A percentile compares a stretch with the other conserved stretches of the same genome.
These are phyloP conservation scores for Camarhynchus parvulus DNA, from an alignment of 2,113 vertebrate species.

Conservation along the genomic window DNA sequence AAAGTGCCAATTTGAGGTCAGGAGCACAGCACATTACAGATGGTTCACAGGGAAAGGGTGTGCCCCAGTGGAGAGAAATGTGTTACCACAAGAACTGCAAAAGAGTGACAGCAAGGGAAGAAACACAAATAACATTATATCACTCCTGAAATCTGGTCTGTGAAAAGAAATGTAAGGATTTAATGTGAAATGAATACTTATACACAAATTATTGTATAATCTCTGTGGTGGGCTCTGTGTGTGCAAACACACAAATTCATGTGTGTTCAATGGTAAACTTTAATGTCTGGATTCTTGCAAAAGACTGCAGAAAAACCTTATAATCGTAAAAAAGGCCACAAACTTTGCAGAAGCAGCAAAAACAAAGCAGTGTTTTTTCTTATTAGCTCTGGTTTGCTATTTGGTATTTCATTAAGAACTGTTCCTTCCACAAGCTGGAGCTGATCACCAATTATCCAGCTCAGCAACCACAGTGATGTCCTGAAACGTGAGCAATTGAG, in stretches of 20 bases:
- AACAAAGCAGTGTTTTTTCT: neutral
- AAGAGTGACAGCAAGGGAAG: neutral
- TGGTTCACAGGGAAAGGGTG: neutral
- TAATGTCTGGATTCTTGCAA: neutral
- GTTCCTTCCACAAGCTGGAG: neutral
- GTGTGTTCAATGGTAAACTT: neutral
- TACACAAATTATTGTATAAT: neutral
- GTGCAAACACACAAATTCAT: neutral
- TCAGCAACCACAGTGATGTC: neutral
- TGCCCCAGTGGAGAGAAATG: neutral
- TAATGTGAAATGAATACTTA: neutral
- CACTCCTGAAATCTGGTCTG: neutral
- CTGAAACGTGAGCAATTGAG: neutral
- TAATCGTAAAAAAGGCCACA: neutral
- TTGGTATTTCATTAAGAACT: neutral
- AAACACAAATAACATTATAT: neutral
- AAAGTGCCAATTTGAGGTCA: neutral
- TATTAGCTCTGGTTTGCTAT: neutral
- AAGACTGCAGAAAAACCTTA: neutral
- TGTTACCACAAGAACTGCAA: neutral
- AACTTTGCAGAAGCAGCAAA: neutral
- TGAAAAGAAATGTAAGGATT: neutral
- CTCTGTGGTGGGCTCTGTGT: neutral
- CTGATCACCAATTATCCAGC: conserved; percentile 39
- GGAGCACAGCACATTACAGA: neutral